A percentile compares a stretch with the other conserved stretches of the same genome.
These are phyloP conservation scores for Myotis vivesi DNA, from an alignment of 2,797 vertebrate genomes.

Conservation along the genomic window DNA sequence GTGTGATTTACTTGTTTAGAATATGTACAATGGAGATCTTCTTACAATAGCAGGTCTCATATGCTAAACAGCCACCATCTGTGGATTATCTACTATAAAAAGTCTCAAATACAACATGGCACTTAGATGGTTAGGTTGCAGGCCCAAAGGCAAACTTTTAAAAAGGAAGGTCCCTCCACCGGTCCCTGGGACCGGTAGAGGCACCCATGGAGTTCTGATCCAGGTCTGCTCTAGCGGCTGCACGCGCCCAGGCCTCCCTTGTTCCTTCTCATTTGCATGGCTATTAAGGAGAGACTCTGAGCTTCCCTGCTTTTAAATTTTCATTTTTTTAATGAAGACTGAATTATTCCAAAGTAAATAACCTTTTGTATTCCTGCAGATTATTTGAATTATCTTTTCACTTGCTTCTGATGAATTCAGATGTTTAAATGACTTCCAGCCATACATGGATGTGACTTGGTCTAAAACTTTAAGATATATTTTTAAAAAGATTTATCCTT, in stretches of 20 bases:
- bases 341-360: slow-evolving; percentile 36
- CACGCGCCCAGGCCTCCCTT: neutral
- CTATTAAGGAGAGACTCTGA: neutral
- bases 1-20: neutral
- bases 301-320: neutral
- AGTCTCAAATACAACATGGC: neutral
- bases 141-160: neutral
- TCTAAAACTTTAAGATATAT: slow-evolving; percentile 17
- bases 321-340: neutral
- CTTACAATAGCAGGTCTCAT: neutral
- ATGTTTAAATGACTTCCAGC: neutral
- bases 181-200: neutral
- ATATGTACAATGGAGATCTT: neutral
- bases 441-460: neutral
- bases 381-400: slow-evolving; percentile 18
- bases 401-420: neutral
- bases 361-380: neutral
- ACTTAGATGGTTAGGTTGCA: too few species aligned
- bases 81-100: neutral
- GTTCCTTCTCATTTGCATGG: neutral
- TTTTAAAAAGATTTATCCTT: neutral
- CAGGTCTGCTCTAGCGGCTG: neutral
- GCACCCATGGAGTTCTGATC: neutral
- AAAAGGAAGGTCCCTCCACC: neutral
- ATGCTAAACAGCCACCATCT: neutral